Percentiles rank a stretch among this genome's conserved stretches.
Evolutionary conservation across 2,113 vertebrate species (phyloP).

Genomic region (Myrmophylax atrothorax): DNA sequence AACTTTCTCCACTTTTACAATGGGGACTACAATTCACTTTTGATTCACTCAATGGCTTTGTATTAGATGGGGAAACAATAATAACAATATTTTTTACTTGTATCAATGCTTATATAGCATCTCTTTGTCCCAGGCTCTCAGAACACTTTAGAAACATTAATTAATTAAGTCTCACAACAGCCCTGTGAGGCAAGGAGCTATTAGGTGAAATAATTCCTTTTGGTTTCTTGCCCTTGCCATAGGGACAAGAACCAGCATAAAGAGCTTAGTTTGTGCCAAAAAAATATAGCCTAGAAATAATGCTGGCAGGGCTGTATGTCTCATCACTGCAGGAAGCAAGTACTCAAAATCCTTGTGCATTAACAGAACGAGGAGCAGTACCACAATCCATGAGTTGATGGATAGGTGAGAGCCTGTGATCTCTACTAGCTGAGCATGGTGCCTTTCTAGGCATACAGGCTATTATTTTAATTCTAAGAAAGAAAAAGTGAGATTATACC

Average conservation of each 20-base stretch:
- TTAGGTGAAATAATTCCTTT: constrained; percentile 69
- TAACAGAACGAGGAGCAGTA: background rate
- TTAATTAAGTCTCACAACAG: constrained; percentile 70
- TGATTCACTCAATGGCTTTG: background rate
- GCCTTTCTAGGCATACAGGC: background rate
- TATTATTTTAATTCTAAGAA: constrained; percentile 32
- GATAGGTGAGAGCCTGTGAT: background rate
- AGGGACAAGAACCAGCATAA: constrained; percentile 5
- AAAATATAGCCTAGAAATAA: constrained; percentile 25
- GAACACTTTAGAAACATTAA: constrained; percentile 66
- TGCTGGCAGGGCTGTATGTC: constrained; percentile 8
- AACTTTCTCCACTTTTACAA: background rate
- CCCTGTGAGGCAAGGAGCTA: constrained; percentile 52
- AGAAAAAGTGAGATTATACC: constrained; percentile 29
- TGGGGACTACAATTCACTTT: background rate
- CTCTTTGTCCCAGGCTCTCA: constrained; percentile 51
- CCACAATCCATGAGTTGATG: background rate
- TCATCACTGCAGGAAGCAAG: constrained; percentile 50
- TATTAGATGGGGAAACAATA: constrained; percentile 21
- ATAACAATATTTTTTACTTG: constrained; percentile 28
- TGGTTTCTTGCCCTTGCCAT: constrained; percentile 48
- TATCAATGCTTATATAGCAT: constrained; percentile 34
- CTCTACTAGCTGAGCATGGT: background rate
- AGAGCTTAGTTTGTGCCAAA: constrained; percentile 46
- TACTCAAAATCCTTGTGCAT: background rate